Conservation (phyloP, 37 sponge, comb jelly and placozoan genomes). For the Hexactinellida sp. region DNA sequence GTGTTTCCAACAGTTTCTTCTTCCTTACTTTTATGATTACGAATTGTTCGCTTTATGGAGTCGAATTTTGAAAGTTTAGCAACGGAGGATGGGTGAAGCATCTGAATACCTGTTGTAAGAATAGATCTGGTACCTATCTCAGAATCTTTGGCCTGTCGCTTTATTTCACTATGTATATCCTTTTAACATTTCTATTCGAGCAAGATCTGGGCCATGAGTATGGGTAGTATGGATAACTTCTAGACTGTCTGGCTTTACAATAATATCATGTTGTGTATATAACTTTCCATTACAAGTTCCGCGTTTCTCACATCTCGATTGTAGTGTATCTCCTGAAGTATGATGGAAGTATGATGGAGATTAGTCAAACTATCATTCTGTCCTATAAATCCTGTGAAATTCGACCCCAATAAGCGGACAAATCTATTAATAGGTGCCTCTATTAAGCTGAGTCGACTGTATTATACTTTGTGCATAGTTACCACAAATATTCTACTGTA, state of each 20-base stretch:
- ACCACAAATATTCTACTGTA: no score
- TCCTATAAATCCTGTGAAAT: no score
- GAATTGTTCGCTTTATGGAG: no score
- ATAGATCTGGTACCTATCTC: background rate
- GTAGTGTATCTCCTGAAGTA: background rate
- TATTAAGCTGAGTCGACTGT: no score
- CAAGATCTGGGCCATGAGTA: background rate
- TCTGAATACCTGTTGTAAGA: background rate
- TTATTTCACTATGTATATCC: background rate
- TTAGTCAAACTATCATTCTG: no score
- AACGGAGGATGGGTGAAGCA: background rate
- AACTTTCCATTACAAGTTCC: background rate
- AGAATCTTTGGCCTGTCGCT: background rate
- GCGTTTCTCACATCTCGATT: background rate
- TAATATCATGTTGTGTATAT: background rate
- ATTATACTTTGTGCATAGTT: no score
- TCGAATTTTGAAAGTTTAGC: background rate
- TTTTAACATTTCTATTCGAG: background rate
- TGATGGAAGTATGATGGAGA: no score
- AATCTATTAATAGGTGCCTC: no score
- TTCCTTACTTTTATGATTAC: no score
- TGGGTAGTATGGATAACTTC: background rate
- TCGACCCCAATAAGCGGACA: no score
- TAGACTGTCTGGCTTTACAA: background rate
- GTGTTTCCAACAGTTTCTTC: no score